phyloP scores from a whole-genome alignment of 2,797 vertebrate genomes.

The Otolemur crassicaudatus region DNA sequence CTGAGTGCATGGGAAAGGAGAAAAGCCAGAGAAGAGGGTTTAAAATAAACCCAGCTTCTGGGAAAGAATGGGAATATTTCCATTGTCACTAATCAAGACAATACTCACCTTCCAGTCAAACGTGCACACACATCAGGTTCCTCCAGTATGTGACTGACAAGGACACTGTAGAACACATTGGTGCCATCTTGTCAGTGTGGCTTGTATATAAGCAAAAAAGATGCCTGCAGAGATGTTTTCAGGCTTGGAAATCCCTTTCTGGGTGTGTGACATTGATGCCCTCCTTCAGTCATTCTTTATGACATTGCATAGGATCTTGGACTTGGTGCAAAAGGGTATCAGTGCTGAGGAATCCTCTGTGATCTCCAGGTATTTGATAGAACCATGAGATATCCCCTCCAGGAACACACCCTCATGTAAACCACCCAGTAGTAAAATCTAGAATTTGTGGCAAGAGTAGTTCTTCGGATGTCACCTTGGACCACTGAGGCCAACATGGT shows the following conservation, averaged over 20 bases:
- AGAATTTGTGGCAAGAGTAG: conserved; percentile 89
- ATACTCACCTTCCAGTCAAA: too few relatives aligned
- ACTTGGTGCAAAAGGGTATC: conserved; percentile 92
- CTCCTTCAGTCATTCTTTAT: conserved; percentile 92
- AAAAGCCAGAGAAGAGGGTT: too few relatives aligned
- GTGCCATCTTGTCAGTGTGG: too few relatives aligned
- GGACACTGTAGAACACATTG: too few relatives aligned
- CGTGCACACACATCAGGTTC: too few relatives aligned
- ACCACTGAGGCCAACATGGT: background rate
- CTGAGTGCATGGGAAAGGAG: too few relatives aligned
- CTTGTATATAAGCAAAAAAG: conserved; percentile 94
- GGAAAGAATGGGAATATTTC: too few relatives aligned
- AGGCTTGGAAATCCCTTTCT: conserved; percentile 93
- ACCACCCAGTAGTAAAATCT: conserved; percentile 90
- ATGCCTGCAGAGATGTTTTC: conserved; percentile 95
- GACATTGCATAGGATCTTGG: conserved; percentile 84
- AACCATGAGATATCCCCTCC: conserved; percentile 94
- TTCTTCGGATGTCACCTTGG: conserved; percentile 84
- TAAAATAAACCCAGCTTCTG: too few relatives aligned
- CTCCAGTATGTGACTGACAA: too few relatives aligned
- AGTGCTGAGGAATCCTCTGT: conserved; percentile 92
- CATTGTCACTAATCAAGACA: too few relatives aligned
- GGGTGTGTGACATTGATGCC: conserved; percentile 90
- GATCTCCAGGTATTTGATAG: conserved; percentile 94
- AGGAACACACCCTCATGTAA: conserved; percentile 94